Conservation (phyloP, 2,888 invertebrate species). For the Sthenelais limicola region DNA sequence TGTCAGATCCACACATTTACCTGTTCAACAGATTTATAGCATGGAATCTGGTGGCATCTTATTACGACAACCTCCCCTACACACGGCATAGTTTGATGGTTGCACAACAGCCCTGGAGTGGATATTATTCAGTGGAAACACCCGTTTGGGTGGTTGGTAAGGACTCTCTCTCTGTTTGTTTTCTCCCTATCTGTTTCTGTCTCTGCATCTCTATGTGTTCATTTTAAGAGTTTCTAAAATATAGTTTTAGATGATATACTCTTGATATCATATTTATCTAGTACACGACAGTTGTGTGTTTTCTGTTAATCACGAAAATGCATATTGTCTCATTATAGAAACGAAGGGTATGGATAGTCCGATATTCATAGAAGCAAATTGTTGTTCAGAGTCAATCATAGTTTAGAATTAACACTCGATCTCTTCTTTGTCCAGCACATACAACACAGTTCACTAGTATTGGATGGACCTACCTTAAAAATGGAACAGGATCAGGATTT, state of each 20-base stretch:
- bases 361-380: too few relatives aligned
- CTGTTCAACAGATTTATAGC: conserved; percentile 69
- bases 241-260: too few relatives aligned
- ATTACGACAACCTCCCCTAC: conserved; percentile 66
- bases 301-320: too few relatives aligned
- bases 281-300: too few relatives aligned
- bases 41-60: conserved; percentile 71
- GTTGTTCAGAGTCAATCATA: too few relatives aligned
- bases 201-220: too few relatives aligned
- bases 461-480: conserved; percentile 68
- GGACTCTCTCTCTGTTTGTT: background rate
- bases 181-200: background rate
- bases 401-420: background rate
- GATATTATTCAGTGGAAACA: conserved; percentile 65
- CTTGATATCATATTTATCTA: too few relatives aligned
- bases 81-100: conserved; percentile 68
- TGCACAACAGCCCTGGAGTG: conserved; percentile 71
- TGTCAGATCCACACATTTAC: too few relatives aligned
- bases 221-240: too few relatives aligned
- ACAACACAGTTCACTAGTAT: conserved; percentile 69
- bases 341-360: too few relatives aligned
- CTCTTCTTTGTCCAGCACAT: conserved; percentile 67
- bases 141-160: conserved; percentile 70
- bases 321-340: too few relatives aligned
- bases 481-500: conserved; percentile 64